Evolutionary conservation across 2,888 invertebrate genomes (phyloP).

Genomic region (Nemotelus pantherinus): DNA sequence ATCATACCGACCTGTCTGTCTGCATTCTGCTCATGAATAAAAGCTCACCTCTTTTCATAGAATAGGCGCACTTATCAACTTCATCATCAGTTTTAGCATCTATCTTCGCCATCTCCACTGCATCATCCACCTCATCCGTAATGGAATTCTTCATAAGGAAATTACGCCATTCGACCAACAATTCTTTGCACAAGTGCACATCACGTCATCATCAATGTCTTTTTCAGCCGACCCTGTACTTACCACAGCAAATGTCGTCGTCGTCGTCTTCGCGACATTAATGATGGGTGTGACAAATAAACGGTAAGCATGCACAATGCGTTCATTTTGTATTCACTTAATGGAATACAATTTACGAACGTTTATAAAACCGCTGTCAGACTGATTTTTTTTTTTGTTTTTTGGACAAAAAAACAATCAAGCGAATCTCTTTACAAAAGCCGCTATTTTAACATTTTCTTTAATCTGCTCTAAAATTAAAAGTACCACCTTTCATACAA

Average conservation of each 20-base stretch:
- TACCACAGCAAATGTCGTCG: background rate
- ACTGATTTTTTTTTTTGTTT: too few species aligned
- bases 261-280: constrained; percentile 2
- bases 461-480: too few species aligned
- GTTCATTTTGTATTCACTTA: too few species aligned
- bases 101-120: constrained; percentile 1
- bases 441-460: too few species aligned
- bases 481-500: too few species aligned
- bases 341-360: too few species aligned
- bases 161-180: constrained; percentile 22
- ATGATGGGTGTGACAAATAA: constrained; percentile 26
- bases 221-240: background rate
- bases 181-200: constrained; percentile 32
- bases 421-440: too few species aligned
- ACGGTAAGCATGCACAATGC: background rate
- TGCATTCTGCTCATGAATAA: background rate
- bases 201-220: constrained; percentile 17
- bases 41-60: constrained; percentile 19
- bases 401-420: too few species aligned
- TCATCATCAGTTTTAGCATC: background rate
- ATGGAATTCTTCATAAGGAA: constrained; percentile 11
- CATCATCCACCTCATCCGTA: constrained; percentile 2
- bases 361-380: too few species aligned
- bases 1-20: too few species aligned
- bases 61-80: constrained; percentile 6